Base-by-base conservation (phyloP, 2,113 vertebrate genomes). In the Hirundichthys speculiger region DNA sequence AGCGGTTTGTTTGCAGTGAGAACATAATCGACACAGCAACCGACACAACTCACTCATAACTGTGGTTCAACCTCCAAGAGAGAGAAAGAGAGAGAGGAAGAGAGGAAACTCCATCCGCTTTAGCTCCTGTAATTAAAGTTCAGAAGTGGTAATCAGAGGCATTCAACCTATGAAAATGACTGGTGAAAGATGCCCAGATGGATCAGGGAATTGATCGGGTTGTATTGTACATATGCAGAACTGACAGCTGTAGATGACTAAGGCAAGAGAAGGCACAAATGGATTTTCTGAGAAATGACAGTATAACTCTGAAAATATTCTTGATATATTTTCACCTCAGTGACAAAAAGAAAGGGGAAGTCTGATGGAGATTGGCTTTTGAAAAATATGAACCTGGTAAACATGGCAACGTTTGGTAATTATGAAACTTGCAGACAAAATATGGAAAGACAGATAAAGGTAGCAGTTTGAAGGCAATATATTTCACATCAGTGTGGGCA, bases 61-160 rank as follows among this genome's bases (percentile, higher is more conserved):
- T n/a, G n/a, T n/a, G n/a, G n/a, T n/a, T n/a, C n/a, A n/a, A n/a
- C n/a, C n/a, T n/a, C n/a, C n/a, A n/a, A n/a, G n/a, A n/a, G n/a
- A n/a, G n/a, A n/a, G n/a, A n/a, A n/a, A n/a, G n/a, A n/a, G n/a
- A n/a, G n/a, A n/a, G n/a, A n/a, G n/a, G n/a, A n/a, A n/a, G n/a
- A n/a, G n/a, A n/a, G n/a, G n/a, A n/a, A n/a, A n/a, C n/a, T n/a
- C n/a, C n/a, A n/a, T n/a, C n/a, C n/a, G 13, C 25, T 73, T 71
- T 42, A 65, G 70, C 73, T 60, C 53, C 49, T 34, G 63, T 84
- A 75, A 85, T 83, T 67, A 80, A 79, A 74, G 71, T 62, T 50
- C 58, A 77, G 46, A 81, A 87, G 83, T 73, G 63, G 85, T 75
- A 87, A 85, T 83, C 83, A 68, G 52, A 62, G 61, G 48, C 69